Evolutionary conservation across 2,888 invertebrate species (phyloP).

Genomic region (Malacosoma neustria): DNA sequence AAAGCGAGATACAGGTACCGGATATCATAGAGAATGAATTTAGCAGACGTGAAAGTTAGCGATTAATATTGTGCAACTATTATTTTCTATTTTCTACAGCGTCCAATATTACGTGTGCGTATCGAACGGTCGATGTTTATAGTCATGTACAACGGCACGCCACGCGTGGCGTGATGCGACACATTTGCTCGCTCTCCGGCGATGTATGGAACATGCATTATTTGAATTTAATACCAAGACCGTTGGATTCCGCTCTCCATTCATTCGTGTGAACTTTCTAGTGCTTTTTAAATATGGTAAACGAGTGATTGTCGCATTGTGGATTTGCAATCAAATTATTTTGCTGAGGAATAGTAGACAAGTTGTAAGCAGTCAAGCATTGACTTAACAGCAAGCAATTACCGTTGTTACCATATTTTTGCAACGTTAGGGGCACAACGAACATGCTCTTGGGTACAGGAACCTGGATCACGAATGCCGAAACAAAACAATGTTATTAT

Average conservation of each 20-base stretch:
- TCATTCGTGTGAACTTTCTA: slow-evolving; percentile 45
- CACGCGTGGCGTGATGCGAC: slow-evolving; percentile 33
- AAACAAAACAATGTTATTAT: too few relatives aligned
- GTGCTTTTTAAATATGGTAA: slow-evolving; percentile 28
- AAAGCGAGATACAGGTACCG: slow-evolving; percentile 7
- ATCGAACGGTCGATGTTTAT: slow-evolving; percentile 18
- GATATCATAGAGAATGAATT: slow-evolving; percentile 17
- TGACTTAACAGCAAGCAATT: too few relatives aligned
- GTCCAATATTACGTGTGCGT: slow-evolving; percentile 31
- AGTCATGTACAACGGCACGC: slow-evolving; percentile 19
- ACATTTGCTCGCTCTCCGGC: slow-evolving; percentile 12
- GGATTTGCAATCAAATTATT: too few relatives aligned
- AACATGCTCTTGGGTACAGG: too few relatives aligned
- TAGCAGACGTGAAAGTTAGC: slow-evolving; percentile 26
- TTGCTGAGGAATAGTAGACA: too few relatives aligned
- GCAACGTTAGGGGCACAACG: too few relatives aligned
- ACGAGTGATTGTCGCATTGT: too few relatives aligned
- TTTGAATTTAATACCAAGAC: slow-evolving; percentile 37
- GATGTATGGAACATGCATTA: slow-evolving; percentile 27
- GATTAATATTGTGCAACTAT: slow-evolving; percentile 26
- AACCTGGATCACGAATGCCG: too few relatives aligned
- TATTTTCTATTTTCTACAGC: slow-evolving; percentile 23
- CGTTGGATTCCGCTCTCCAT: slow-evolving; percentile 26
- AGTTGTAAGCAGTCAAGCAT: too few relatives aligned
- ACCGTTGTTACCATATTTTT: too few relatives aligned